Percentiles rank a stretch among this genome's conserved stretches.
Evolutionary conservation across 37 sponge, comb jelly and placozoan species (phyloP).

Genomic region (Cliona cf. orientalis): DNA sequence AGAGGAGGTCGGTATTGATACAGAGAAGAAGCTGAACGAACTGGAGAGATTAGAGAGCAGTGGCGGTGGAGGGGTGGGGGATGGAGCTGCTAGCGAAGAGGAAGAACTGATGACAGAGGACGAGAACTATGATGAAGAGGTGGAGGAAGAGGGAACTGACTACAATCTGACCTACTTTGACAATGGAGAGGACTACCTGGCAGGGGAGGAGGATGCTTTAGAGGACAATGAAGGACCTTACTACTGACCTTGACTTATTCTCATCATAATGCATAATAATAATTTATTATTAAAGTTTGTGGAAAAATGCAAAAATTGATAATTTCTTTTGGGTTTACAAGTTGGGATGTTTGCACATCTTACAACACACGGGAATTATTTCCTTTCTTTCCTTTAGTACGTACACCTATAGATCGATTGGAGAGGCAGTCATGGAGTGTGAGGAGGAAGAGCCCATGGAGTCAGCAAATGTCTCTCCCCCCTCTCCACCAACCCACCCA

Average conservation of each 20-base stretch:
- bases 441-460: neutral
- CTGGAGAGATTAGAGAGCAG: slow-evolving; percentile 29
- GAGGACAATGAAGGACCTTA: slow-evolving; percentile 78
- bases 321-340: too few species aligned
- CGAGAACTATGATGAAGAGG: slow-evolving; percentile 70
- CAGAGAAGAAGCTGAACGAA: slow-evolving; percentile 8
- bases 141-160: slow-evolving; percentile 74
- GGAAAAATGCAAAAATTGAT: too few species aligned
- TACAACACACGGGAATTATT: too few species aligned
- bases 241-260: slow-evolving; percentile 25
- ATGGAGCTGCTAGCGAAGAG: slow-evolving; percentile 20
- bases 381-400: too few species aligned
- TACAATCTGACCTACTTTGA: slow-evolving; percentile 85
- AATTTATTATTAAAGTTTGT: neutral
- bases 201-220: slow-evolving; percentile 73
- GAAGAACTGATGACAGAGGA: slow-evolving; percentile 36
- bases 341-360: too few species aligned
- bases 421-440: neutral
- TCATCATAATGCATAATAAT: neutral
- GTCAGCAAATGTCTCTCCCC: neutral
- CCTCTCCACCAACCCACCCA: neutral
- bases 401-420: neutral
- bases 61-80: neutral
- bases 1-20: neutral
- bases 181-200: slow-evolving; percentile 77